Conservation (phyloP, 30 jellyfish, hydroid and myxozoan genomes). For the Turritopsis rubra region DNA sequence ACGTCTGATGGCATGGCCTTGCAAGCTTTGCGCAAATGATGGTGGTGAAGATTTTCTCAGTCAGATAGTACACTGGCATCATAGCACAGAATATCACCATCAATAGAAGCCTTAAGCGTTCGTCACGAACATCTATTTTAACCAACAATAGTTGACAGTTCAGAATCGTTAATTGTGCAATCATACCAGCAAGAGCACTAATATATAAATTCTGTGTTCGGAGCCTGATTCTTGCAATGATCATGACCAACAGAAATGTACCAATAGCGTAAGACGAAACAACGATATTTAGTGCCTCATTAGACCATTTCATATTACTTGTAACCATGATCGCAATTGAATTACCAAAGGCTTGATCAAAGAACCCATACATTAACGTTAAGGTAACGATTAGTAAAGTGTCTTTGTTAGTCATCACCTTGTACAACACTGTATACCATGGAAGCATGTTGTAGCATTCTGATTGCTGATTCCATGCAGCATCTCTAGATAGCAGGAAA, state of each 20-base stretch:
- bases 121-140: background rate
- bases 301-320: background rate
- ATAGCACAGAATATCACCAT: background rate
- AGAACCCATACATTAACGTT: background rate
- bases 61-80: background rate
- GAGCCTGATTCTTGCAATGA: background rate
- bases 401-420: background rate
- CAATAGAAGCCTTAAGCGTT: background rate
- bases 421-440: background rate
- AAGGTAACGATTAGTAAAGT: background rate
- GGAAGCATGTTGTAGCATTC: background rate
- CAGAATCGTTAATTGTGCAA: background rate
- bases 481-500: background rate
- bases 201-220: background rate
- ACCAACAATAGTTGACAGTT: background rate
- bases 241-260: background rate
- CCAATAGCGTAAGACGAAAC: background rate
- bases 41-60: background rate
- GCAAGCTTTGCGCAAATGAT: background rate
- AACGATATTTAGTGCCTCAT: background rate
- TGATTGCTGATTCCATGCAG: no score
- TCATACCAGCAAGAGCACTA: background rate
- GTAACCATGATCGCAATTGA: background rate
- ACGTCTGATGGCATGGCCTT: background rate
- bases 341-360: background rate